These are phyloP conservation scores for Hirtodrosophila trivittata DNA, from an alignment of 2,888 invertebrate genomes.

Conservation along the genomic window DNA sequence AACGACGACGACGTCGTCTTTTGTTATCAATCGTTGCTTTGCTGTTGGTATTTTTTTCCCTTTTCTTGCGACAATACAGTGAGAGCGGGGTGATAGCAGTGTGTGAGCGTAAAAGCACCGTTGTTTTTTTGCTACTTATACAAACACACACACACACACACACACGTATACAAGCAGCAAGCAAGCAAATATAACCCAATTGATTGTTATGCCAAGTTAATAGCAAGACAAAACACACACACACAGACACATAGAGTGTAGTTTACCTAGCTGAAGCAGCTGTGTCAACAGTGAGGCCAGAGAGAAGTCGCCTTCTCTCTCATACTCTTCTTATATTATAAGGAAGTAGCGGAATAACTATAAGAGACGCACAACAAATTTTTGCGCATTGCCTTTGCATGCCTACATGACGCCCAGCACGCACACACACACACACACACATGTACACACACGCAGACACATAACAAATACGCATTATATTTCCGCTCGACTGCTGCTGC, in stretches of 20 bases:
- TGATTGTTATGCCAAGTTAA: slow-evolving; percentile 44
- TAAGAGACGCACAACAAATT: slow-evolving; percentile 27
- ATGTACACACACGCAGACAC: slow-evolving; percentile 8
- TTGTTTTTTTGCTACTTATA: slow-evolving; percentile 46
- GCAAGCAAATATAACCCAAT: slow-evolving; percentile 55
- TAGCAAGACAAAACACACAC: slow-evolving; percentile 12
- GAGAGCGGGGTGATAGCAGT: slow-evolving; percentile 46
- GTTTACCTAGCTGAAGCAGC: slow-evolving; percentile 52
- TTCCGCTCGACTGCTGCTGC: slow-evolving; percentile 71
- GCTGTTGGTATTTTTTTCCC: slow-evolving; percentile 16
- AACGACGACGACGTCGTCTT: slow-evolving; percentile 32
- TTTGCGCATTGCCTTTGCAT: slow-evolving; percentile 60
- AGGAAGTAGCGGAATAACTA: slow-evolving; percentile 10
- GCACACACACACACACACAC: slow-evolving; percentile 11
- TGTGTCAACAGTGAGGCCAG: slow-evolving; percentile 59
- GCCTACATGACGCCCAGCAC: slow-evolving; percentile 46
- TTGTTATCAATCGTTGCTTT: slow-evolving; percentile 60
- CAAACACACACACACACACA: slow-evolving; percentile 5
- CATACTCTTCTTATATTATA: not conserved
- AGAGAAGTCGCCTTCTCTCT: slow-evolving; percentile 30
- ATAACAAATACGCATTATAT: slow-evolving; percentile 67
- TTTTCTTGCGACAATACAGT: slow-evolving; percentile 37
- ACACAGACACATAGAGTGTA: slow-evolving; percentile 5
- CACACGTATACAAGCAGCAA: slow-evolving; percentile 20
- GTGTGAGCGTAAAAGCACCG: slow-evolving; percentile 55